Evolutionary conservation across 2,797 vertebrate genomes (phyloP).

Genomic region (Sebastes miniatus): DNA sequence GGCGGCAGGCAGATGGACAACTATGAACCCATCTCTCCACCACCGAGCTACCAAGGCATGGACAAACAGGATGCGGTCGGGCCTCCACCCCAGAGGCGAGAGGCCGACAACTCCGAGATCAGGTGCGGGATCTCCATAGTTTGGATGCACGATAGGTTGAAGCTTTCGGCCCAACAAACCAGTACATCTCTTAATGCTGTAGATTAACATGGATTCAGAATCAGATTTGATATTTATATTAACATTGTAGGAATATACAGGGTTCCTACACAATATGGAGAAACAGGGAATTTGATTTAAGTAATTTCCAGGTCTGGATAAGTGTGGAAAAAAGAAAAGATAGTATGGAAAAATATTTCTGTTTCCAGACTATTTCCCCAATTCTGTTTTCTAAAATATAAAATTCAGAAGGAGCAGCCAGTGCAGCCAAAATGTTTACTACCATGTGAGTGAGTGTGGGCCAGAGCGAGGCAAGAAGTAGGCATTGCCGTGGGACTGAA

Average conservation of each 20-base stretch:
- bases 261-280: no score
- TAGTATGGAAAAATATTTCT: no score
- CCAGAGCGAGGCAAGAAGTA: no score
- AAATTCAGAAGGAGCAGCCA: no score
- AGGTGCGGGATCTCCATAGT: constrained; percentile 79
- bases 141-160: not conserved
- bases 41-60: constrained; percentile 88
- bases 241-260: not conserved
- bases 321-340: no score
- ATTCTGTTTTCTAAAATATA: no score
- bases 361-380: no score
- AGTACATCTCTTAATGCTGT: not conserved
- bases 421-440: no score
- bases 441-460: no score
- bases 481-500: no score
- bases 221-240: not conserved
- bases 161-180: not conserved
- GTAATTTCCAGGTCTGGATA: no score
- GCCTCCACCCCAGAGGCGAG: constrained; percentile 86
- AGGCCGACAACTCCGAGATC: constrained; percentile 89
- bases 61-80: constrained; percentile 90
- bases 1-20: constrained; percentile 89
- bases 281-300: no score
- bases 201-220: not conserved
- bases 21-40: constrained; percentile 97